Evolutionary conservation across 2,113 vertebrate genomes (phyloP), one percentile per base, ranked within the genome.

Genomic region (Colius striatus): DNA sequence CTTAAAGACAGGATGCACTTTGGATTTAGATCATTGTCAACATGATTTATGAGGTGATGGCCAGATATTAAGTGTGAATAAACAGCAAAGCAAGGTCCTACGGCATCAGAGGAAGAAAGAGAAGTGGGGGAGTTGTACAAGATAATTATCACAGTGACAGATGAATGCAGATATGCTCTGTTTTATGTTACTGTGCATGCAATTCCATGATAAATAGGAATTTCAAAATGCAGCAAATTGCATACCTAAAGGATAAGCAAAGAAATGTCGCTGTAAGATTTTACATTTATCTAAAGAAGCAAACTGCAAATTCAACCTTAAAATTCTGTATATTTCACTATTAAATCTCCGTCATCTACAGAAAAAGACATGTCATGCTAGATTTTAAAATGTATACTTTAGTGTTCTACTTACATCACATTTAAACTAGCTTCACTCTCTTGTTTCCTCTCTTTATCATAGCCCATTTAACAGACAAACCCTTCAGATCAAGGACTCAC

Each of bases 141-240:
- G 60, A 74, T 55, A 95, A 19, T 70, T 70, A 82, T 48, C 77
- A 86, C 4, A 8, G 54, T 93, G 84, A 94, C 2, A 4, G 78
- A 91, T 93, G 82, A 95, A 95, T 77, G 79, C 61, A 91, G 62
- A 63, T 74, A 48, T 1, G 2, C 74, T 76, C 65, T 25, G 16
- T 11, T 90, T 77, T 90, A 62, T 58, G 94, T 92, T 84, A 83
- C 63, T 34, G 77, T 63, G 82, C 55, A 74, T 60, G 83, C 71
- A 84, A 47, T 70, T 90, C 32, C 47, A 50, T 95, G 84, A 94
- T 53, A 90, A 91, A 95, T 74, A 74, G 0, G 9, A 77, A 67
- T 71, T 92, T 90, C 55, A 86, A 91, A 95, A 93, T 30, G 66
- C 77, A 66, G 82, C 32, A 94, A 94, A 96, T 71, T 81, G 60